Percentiles rank a stretch among this genome's conserved stretches.
Conservation (phyloP, 2,797 vertebrate genomes). For the Leucoraja ocellata region DNA sequence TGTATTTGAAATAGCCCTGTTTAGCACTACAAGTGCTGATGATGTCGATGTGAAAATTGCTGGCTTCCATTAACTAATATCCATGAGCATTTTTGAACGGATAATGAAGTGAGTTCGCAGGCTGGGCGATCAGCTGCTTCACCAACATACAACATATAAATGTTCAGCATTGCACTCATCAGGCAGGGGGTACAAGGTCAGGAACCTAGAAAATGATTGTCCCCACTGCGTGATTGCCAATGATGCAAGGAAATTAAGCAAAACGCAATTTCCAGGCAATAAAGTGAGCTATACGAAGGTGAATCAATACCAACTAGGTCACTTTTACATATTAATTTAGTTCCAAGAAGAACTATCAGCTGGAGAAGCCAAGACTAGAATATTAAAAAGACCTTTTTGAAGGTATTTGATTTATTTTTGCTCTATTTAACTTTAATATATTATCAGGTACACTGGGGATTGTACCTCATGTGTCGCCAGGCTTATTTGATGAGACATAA, state of each 20-base stretch:
- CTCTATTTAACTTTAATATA: slow-evolving; percentile 20
- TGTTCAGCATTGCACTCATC: background rate
- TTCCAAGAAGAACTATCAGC: slow-evolving; percentile 8
- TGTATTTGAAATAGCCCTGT: background rate
- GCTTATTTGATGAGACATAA: slow-evolving; percentile 9
- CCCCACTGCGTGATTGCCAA: background rate
- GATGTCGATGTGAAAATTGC: background rate
- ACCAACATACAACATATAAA: background rate
- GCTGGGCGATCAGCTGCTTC: background rate
- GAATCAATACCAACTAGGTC: slow-evolving; percentile 17
- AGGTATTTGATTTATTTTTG: background rate
- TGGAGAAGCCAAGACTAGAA: background rate
- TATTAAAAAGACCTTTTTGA: background rate
- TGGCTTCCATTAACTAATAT: background rate
- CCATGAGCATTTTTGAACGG: background rate
- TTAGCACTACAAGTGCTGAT: background rate
- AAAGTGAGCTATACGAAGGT: background rate
- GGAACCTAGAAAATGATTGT: background rate
- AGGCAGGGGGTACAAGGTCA: background rate
- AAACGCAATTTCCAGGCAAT: slow-evolving; percentile 8
- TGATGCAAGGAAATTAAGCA: slow-evolving; percentile 18
- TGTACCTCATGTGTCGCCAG: background rate
- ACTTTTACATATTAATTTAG: slow-evolving; percentile 20
- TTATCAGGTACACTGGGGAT: background rate
- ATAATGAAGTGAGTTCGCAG: background rate